Evolutionary conservation across 2,113 vertebrate genomes (phyloP).

Genomic region (Sinocyclocheilus anshuiensis): DNA sequence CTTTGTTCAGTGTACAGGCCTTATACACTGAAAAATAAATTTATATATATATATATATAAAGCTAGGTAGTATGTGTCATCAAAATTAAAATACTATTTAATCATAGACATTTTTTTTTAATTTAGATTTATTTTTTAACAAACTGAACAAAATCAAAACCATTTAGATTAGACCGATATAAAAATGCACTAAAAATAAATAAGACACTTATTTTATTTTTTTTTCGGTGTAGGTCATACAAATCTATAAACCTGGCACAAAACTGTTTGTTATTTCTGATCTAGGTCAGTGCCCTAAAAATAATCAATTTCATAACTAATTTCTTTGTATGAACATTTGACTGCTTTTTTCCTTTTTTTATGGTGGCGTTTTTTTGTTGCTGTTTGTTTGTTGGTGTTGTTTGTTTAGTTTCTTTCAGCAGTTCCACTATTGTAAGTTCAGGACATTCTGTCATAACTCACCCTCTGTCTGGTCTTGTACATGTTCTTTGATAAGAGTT

Average conservation of each 20-base stretch:
- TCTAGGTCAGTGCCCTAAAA: not conserved
- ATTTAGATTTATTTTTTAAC: too few relatives aligned
- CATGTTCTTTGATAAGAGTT: constrained; percentile 94
- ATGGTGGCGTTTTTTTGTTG: not conserved
- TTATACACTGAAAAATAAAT: too few relatives aligned
- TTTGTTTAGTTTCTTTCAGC: not conserved
- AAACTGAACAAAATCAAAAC: too few relatives aligned
- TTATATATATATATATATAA: too few relatives aligned
- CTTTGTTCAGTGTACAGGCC: not conserved
- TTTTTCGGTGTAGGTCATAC: not conserved
- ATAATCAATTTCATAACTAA: not conserved
- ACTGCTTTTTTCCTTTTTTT: not conserved
- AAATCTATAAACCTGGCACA: not conserved
- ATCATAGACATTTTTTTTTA: too few relatives aligned
- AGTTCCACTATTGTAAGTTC: not conserved
- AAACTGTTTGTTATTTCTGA: not conserved
- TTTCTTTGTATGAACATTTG: not conserved
- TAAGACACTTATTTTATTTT: too few relatives aligned
- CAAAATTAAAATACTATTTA: too few relatives aligned
- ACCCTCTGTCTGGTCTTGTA: constrained; percentile 94
- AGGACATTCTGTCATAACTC: constrained; percentile 60
- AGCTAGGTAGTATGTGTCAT: too few relatives aligned
- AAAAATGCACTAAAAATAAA: too few relatives aligned
- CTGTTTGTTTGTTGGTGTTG: too few relatives aligned
- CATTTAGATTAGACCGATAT: too few relatives aligned